A percentile compares a stretch with the other conserved stretches of the same genome.
These are phyloP conservation scores for Thomomys bottae DNA, from an alignment of 2,113 vertebrate genomes.

Conservation along the genomic window DNA sequence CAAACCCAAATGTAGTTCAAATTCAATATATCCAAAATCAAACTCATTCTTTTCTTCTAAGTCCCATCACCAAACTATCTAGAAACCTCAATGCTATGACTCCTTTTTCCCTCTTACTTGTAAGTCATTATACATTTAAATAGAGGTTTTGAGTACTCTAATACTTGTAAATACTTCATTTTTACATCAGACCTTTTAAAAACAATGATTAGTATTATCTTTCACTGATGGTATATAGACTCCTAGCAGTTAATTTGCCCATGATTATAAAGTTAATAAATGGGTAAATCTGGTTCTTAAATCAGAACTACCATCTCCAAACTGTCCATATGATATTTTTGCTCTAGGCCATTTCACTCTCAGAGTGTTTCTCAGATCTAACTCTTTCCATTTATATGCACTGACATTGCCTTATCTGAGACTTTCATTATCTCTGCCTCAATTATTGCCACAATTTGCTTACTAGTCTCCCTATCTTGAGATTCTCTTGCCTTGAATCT, in stretches of 20 bases:
- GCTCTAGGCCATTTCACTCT: too few relatives aligned
- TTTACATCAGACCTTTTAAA: constrained; percentile 24
- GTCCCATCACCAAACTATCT: background rate
- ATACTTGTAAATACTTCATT: constrained; percentile 28
- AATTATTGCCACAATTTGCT: background rate
- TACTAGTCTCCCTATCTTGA: background rate
- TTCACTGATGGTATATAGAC: constrained; percentile 26
- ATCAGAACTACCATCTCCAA: background rate
- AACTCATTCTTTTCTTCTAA: constrained; percentile 25
- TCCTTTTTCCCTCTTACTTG: constrained; percentile 1
- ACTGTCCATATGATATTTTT: background rate
- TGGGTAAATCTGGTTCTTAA: background rate
- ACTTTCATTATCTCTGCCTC: constrained; percentile 34
- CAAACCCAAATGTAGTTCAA: constrained; percentile 21
- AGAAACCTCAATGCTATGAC: background rate
- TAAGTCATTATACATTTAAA: background rate
- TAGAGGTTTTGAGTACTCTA: background rate
- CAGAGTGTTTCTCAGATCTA: background rate
- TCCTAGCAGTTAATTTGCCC: background rate
- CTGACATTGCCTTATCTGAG: background rate
- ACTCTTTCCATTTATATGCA: background rate
- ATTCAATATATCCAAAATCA: constrained; percentile 44
- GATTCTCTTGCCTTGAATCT: background rate
- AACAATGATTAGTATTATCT: background rate
- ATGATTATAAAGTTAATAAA: background rate